Evolutionary conservation across 2,113 vertebrate genomes (phyloP).

Genomic region (Baryphthengus martii): DNA sequence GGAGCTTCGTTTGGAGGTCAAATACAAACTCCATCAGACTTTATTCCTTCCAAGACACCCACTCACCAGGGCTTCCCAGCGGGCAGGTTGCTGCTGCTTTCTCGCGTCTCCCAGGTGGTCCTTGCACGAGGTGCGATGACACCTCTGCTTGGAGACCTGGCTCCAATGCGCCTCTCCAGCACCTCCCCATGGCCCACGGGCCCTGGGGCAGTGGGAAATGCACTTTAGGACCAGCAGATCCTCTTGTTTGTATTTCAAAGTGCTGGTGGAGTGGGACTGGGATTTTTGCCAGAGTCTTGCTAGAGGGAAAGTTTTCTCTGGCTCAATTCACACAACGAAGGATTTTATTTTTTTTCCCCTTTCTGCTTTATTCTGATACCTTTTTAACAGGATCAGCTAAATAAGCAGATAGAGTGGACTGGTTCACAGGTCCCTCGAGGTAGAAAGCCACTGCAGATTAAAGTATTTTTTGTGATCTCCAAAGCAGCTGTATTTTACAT

Average conservation of each 20-base stretch:
- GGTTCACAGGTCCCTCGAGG: constrained; percentile 8
- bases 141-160: not conserved
- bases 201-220: not conserved
- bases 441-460: constrained; percentile 38
- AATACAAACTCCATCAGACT: fast-evolving
- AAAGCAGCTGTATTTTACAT: constrained; percentile 42
- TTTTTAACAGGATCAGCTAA: constrained; percentile 63
- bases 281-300: constrained; percentile 58
- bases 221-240: not conserved
- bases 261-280: not conserved
- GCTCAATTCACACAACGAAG: not conserved
- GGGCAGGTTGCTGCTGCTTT: not conserved
- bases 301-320: constrained; percentile 60
- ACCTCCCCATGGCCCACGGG: not conserved
- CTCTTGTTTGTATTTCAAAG: constrained; percentile 39
- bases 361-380: constrained; percentile 35
- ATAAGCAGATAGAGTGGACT: not conserved
- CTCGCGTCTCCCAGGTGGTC: not conserved
- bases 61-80: fast-evolving
- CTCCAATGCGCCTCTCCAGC: not conserved
- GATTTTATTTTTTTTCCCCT: too few species aligned
- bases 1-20: fast-evolving
- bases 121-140: not conserved
- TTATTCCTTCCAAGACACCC: not conserved
- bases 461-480: constrained; percentile 4